Conservation (phyloP, 2,797 vertebrate species). For the Alcedo quadribrachys region DNA sequence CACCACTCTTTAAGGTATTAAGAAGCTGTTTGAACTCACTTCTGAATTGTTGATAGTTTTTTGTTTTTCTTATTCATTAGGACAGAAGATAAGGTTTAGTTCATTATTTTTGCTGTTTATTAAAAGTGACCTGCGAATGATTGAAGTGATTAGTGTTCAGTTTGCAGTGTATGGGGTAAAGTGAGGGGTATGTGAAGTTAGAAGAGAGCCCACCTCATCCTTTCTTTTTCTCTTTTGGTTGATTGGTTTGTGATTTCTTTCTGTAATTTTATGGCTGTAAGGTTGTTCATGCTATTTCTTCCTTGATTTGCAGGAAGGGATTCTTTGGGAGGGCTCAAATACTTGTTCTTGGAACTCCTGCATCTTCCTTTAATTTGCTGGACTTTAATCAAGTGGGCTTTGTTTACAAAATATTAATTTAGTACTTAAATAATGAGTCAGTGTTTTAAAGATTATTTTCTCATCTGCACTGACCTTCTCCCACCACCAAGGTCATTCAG, state of each 20-base stretch:
- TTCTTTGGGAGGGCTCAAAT: neutral
- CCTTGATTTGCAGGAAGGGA: neutral
- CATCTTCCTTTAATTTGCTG: neutral
- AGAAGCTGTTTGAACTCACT: neutral
- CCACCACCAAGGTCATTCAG: slow-evolving; percentile 15
- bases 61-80: neutral
- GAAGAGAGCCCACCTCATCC: neutral
- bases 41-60: neutral
- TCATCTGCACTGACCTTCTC: slow-evolving; percentile 12
- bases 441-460: neutral
- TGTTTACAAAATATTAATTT: neutral
- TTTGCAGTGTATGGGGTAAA: fast-evolving
- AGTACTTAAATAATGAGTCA: neutral
- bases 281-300: neutral
- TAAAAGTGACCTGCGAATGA: neutral
- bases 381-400: neutral
- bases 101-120: too few relatives aligned
- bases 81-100: neutral
- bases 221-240: neutral
- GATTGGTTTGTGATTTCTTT: neutral
- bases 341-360: neutral
- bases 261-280: neutral
- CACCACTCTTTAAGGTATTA: neutral
- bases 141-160: neutral
- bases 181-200: neutral